Evolutionary conservation across 1,140 invertebrate genomes (phyloP), one percentile per base, ranked within the genome.

Genomic region (Aethina tumida): DNA sequence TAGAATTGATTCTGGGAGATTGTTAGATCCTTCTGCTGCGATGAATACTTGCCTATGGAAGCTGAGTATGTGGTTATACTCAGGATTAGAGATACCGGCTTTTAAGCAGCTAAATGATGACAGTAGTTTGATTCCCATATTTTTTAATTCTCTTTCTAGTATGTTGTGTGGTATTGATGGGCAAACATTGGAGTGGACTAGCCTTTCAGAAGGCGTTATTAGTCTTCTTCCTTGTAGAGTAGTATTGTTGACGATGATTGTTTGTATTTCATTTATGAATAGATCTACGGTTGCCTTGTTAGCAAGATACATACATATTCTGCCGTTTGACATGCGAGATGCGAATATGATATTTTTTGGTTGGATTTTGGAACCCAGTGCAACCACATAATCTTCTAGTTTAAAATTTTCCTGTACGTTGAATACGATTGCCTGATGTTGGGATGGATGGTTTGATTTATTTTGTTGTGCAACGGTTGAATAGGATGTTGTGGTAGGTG

Each of bases 311-410:
- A 35, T 26, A 30, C 39, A 41, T 2, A 41, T 22, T 16, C 39
- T 22, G 24, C 35, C 35, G 15, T 35, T 35, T 10, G 39, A 35
- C 15, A 41, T 35, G 33, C 28, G 12, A 21, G 39, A 41, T 34
- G 39, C 19, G 18, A 41, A 41, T 15, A 41, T 24, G 8, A 41
- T 41, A 27, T 41, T 20, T 35, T 33, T 22, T 14, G 39, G 39
- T 14, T 29, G 28, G 10, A 41, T 22, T 41, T 34, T 18, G 18
- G 9, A 19, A 15, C 39, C 39, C 17, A 41, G 15, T n/a, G 28
- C 22, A 20, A 41, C 35, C 15, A 41, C 24, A 13, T 41, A 41
- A 14, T 41, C 4, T 12, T 41, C 19, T 26, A 35, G 35, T 36
- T 29, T 32, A 7, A 34, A 22, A 10, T 29, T 26, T 18, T 27